These are phyloP conservation scores for Heliconius nattereri DNA, from an alignment of 1,140 invertebrate species.

Conservation along the genomic window DNA sequence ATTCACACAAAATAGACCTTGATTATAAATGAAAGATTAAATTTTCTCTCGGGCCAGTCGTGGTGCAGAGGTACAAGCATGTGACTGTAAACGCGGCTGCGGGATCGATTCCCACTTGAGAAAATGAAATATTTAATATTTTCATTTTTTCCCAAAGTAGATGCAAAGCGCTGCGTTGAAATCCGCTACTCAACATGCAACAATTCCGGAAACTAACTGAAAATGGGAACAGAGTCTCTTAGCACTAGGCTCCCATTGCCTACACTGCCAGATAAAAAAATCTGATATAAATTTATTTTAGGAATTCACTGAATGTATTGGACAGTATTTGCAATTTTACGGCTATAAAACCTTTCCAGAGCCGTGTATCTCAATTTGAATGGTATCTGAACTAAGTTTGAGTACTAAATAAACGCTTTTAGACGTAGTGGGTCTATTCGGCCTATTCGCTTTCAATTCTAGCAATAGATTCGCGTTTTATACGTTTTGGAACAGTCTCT, in stretches of 20 bases:
- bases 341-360: conserved; percentile 37
- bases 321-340: conserved; percentile 38
- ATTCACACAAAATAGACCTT: neutral
- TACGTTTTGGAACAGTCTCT: conserved; percentile 3
- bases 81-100: too few relatives aligned
- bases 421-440: conserved; percentile 33
- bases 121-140: too few relatives aligned
- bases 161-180: too few relatives aligned
- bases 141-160: too few relatives aligned
- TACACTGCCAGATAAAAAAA: too few relatives aligned
- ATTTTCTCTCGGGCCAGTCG: neutral
- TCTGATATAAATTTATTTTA: conserved; percentile 8
- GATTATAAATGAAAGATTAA: neutral
- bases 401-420: conserved; percentile 44
- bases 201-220: too few relatives aligned
- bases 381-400: conserved; percentile 40
- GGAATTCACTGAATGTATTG: conserved; percentile 22
- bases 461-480: conserved; percentile 22
- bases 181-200: too few relatives aligned
- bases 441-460: conserved; percentile 26
- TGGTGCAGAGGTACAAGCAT: neutral
- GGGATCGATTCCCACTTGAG: too few relatives aligned
- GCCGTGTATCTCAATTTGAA: conserved; percentile 46
- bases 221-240: too few relatives aligned
- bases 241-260: too few relatives aligned